Evolutionary conservation across 2,113 vertebrate genomes (phyloP), one percentile per base, ranked within the genome.

Genomic region (Tichodroma muraria): DNA sequence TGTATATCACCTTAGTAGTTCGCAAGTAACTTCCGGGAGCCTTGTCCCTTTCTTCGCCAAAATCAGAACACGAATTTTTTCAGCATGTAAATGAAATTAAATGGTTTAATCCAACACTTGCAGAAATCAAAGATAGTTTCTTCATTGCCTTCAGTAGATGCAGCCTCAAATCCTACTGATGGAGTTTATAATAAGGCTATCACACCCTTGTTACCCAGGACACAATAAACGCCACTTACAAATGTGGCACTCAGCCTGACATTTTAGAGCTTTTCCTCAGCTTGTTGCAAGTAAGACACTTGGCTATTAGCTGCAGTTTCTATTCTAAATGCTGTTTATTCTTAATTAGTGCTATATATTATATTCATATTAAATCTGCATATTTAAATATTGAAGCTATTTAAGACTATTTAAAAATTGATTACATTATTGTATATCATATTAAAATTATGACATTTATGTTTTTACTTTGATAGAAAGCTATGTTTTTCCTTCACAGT

Each of bases 391-490:
- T 15, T 80, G 50, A 90, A 30, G 63, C 91, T 89, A 91, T 53
- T 94, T 90, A 85, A 93, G 33, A 53, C 65, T 81, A 71, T 87
- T 88, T 91, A 77, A 94, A 95, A 80, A 60, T 85, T 73, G 54
- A 89, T 93, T 91, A 95, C 66, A 80, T 81, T 94, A 71, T 56
- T 89, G 65, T 81, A 91, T 57, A 90, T 84, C 37, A 52, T 49
- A 87, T 88, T 79, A 80, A 85, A 95, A 85, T 77, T 68, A 72
- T 73, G 80, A 85, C 35, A 30, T 83, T 91, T 80, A 54, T 83
- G 50, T 85, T 93, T 91, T 80, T 57, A 50, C 76, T 93, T 80
- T 95, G 85, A 73, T 52, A 92, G 76, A 96, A 88, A 92, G 69
- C 38, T 71, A 69, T 89, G 60, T 63, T 92, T 93, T 94, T 61